Conservation (phyloP, 2,113 vertebrate genomes). For the Leucopsar rothschildi region DNA sequence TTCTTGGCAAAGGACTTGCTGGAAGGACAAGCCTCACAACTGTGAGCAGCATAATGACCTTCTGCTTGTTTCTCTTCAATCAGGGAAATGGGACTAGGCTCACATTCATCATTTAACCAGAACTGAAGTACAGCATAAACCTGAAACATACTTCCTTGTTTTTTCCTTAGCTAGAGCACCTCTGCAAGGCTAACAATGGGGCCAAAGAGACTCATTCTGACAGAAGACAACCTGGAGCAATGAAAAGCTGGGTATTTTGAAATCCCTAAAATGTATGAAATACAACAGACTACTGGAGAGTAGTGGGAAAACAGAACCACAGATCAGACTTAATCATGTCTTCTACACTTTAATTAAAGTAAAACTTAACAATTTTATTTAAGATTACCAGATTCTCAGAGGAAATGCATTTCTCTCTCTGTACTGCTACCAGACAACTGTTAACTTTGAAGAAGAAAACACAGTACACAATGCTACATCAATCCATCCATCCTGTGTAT, state of each 20-base stretch:
- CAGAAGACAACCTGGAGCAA: neutral
- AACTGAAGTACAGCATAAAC: neutral
- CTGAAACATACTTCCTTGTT: neutral
- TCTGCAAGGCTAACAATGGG: neutral
- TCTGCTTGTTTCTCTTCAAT: slow-evolving; percentile 1
- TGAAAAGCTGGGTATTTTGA: neutral
- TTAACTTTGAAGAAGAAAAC: slow-evolving; percentile 4
- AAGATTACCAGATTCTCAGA: neutral
- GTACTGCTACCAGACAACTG: neutral
- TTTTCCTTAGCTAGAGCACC: neutral
- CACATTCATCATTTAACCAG: neutral
- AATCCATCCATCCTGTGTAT: neutral
- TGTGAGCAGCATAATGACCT: neutral
- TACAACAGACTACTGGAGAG: neutral
- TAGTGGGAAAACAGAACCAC: neutral
- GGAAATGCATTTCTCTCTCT: slow-evolving; percentile 2
- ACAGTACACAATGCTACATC: neutral
- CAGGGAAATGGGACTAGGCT: neutral
- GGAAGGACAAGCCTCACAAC: neutral
- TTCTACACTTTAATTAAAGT: slow-evolving; percentile 3
- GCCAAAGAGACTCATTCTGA: neutral
- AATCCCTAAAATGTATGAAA: neutral
- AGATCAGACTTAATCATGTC: neutral
- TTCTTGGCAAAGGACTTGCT: neutral
- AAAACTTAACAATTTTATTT: neutral